Base-by-base conservation (phyloP, 2,113 vertebrate species). In the Hydropotes inermis region DNA sequence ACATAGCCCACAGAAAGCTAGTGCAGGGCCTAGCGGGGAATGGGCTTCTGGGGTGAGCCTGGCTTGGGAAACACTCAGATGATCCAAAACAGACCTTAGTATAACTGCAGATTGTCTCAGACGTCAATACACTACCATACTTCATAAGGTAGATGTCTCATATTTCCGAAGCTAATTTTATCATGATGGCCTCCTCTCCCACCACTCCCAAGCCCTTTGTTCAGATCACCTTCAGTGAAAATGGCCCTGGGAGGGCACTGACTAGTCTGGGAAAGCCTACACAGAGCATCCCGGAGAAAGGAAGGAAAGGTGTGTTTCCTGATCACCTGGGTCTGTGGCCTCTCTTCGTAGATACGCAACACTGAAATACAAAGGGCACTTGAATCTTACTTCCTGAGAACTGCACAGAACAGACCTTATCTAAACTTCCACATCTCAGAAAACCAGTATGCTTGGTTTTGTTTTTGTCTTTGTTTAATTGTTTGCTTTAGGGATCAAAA, bases 271-370 rank as follows among this genome's bases (percentile, higher is more conserved):
- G 30, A 94, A 82, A 45, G n/a, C 45, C 39, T 67, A n/a, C 58
- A 67, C 0, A 36, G 76, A 58, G 23, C 28, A 28, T 33, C 45
- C 17, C 3, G 11, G 43, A 83, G 54, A 70, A 88, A 64, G 43
- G 61, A 84, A 39, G n/a, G n/a, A 91, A 92, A 87, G 36, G 25
- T 57, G 12, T 91, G 9, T 52, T 97, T 97, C 76, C 93, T 76
- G 36, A 36, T 36, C 17, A 70, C 23, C 43, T 70, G 16, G 28
- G 61, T 33, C 25, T 58, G 25, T 52, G 67, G 33, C 30, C 50
- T n/a, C 57, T 81, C 30, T 64, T 45, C n/a, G 19, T 7, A 67
- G n/a, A 54, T 23, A 39, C 23, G 19, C 25, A 74, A 84, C 9
- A 45, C 58, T 39, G 27, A 96, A 60, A 74, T 39, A 39, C 10